Percentiles rank a stretch among this genome's conserved stretches.
Conservation (phyloP, 2,113 vertebrate species). For the Ancistrus triradiatus region DNA sequence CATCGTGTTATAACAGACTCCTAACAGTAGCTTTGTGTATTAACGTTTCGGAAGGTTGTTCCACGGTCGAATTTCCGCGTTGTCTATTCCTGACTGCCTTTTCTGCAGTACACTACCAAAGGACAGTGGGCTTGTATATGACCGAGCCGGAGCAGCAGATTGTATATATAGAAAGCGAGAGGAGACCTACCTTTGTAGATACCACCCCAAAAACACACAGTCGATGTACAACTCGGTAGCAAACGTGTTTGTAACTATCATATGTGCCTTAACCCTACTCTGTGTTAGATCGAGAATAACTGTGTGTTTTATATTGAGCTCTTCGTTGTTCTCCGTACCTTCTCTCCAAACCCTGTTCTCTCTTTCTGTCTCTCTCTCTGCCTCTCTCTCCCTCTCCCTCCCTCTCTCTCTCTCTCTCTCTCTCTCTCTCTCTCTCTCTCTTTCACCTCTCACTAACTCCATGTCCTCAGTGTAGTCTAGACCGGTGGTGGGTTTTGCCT, state of each 20-base stretch:
- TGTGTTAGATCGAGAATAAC: slow-evolving; percentile 79
- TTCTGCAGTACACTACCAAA: slow-evolving; percentile 65
- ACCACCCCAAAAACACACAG: slow-evolving; percentile 56
- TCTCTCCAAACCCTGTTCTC: slow-evolving; percentile 19
- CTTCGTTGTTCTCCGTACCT: slow-evolving; percentile 42
- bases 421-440: slow-evolving; percentile 33
- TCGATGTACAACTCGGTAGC: slow-evolving; percentile 81
- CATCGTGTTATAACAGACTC: too few relatives aligned
- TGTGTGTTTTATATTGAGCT: slow-evolving; percentile 82
- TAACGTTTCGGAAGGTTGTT: slow-evolving; percentile 49
- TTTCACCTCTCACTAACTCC: slow-evolving; percentile 7
- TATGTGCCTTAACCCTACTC: slow-evolving; percentile 95
- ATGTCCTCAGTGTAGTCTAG: slow-evolving; percentile 72
- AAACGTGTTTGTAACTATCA: slow-evolving; percentile 94
- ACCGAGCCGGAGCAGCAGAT: slow-evolving; percentile 16
- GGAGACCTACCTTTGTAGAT: slow-evolving; percentile 68
- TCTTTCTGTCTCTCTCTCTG: slow-evolving; percentile 31
- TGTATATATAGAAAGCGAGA: slow-evolving; percentile 45
- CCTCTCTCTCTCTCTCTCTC: slow-evolving; percentile 5
- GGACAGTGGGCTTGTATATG: slow-evolving; percentile 54
- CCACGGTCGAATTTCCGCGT: slow-evolving; percentile 33
- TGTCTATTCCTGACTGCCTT: slow-evolving; percentile 35
- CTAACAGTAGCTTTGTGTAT: slow-evolving; percentile 59
- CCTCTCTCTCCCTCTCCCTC: neutral
- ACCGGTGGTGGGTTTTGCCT: slow-evolving; percentile 79